Evolutionary conservation across 2,888 invertebrate genomes (phyloP), one percentile per base, ranked within the genome.

Genomic region (Leucophenga montana): DNA sequence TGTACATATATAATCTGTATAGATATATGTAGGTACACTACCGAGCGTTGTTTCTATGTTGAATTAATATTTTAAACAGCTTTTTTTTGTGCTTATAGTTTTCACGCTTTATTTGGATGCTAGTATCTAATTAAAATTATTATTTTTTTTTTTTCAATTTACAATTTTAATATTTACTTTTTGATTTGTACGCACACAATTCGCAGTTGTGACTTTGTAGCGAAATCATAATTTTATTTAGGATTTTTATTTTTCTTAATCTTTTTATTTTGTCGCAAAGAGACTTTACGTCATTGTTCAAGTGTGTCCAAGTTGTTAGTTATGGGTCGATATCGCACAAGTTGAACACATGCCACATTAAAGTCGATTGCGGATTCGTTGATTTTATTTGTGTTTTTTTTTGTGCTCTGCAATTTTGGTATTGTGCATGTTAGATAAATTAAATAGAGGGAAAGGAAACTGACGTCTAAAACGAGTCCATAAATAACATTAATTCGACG

Each of bases 201-300:
- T 8, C 31, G 31, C 57, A 57, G 57, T 27, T 57, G 57, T n/a
- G 57, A n/a, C 57, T 54, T 9, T 50, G 9, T 20, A 27, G 31
- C 11, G 57, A 57, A 57, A 57, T 57, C 57, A 57, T 57, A 20
- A 13, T 57, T 27, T 57, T 11, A 20, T 27, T 57, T 57, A 14
- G 22, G n/a, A 31, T 3, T 57, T 57, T 18, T 54, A 18, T 54
- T 54, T 54, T 54, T 54, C 11, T 5, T 11, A 39, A 11, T 39
- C 8, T 39, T 39, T 39, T 39, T 39, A 5, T 8, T 54, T 54
- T 53, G 53, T 54, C 3, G 57, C 57, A 57, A 56, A 56, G 6
- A 48, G 11, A 4, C 31, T 22, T 27, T 27, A 27, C 31, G 22
- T 54, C 22, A 18, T 54, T 54, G 18, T 54, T 18, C 5, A 54